These are phyloP conservation scores for Chelidonichthys spinosus DNA, from an alignment of 2,797 vertebrate species.

Conservation along the genomic window DNA sequence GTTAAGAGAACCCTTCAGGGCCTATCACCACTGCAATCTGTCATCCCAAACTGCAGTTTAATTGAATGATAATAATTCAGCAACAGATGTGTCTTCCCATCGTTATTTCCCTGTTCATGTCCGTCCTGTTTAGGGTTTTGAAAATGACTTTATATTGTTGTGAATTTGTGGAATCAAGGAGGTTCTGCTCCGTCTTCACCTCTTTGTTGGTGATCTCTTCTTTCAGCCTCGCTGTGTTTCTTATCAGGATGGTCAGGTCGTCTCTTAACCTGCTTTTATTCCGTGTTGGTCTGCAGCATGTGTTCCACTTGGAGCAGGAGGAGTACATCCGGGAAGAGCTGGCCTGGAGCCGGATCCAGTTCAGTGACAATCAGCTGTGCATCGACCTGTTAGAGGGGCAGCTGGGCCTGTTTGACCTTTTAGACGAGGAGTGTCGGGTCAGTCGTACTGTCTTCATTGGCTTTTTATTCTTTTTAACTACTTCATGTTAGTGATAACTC, in stretches of 20 bases:
- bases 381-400: slow-evolving; percentile 84
- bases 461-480: neutral
- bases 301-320: slow-evolving; percentile 88
- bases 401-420: slow-evolving; percentile 85
- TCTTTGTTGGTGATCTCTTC: neutral
- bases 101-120: neutral
- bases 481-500: neutral
- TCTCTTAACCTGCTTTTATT: neutral
- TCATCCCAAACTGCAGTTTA: neutral
- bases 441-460: slow-evolving; percentile 14
- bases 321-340: slow-evolving; percentile 86
- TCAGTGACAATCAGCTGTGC: slow-evolving; percentile 87
- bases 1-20: neutral
- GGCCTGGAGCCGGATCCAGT: slow-evolving; percentile 86
- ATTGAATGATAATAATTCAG: neutral
- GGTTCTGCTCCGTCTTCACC: neutral
- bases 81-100: neutral
- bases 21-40: neutral
- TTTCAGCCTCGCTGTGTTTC: neutral
- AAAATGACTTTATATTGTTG: neutral
- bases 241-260: neutral
- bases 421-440: slow-evolving; percentile 88
- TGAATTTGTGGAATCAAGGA: neutral
- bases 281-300: slow-evolving; percentile 76
- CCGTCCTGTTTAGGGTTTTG: neutral